These are phyloP conservation scores for Pherbina coryleti DNA, from an alignment of 2,888 invertebrate genomes.

Conservation along the genomic window DNA sequence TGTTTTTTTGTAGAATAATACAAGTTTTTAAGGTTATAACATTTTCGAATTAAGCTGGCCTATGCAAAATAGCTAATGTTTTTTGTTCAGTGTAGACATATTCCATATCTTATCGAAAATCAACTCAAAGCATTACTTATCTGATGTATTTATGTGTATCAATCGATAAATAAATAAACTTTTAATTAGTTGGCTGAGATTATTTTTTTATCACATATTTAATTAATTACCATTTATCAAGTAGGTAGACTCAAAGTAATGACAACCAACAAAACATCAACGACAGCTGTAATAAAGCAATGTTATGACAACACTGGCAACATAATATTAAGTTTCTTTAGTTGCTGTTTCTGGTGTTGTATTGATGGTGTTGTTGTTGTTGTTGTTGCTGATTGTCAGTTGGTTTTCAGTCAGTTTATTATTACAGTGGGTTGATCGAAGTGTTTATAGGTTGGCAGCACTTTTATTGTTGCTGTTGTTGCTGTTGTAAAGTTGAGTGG, in stretches of 20 bases:
- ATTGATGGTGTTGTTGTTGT: too few species aligned
- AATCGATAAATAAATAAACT: not conserved
- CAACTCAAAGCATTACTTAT: too few species aligned
- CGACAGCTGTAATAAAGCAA: too few species aligned
- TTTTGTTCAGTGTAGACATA: too few species aligned
- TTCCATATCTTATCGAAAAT: too few species aligned
- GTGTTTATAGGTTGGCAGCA: slow-evolving; percentile 32
- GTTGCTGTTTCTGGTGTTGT: slow-evolving; percentile 5
- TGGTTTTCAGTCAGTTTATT: not conserved
- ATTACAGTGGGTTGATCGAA: not conserved
- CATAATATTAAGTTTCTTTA: not conserved
- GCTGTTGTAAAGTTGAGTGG: slow-evolving; percentile 20
- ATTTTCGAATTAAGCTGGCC: too few species aligned
- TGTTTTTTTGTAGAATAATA: too few species aligned
- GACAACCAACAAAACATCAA: not conserved
- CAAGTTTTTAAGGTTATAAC: too few species aligned
- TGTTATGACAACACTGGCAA: too few species aligned
- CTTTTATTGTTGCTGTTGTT: slow-evolving; percentile 24
- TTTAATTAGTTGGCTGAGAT: slow-evolving; percentile 60
- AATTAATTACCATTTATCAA: slow-evolving; percentile 51
- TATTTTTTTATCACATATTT: slow-evolving; percentile 57
- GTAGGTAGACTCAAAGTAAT: not conserved
- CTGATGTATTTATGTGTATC: too few species aligned
- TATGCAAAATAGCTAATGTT: too few species aligned
- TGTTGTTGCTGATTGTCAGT: slow-evolving; percentile 2